phyloP scores from a whole-genome alignment of 1,140 invertebrate species.

The Drosophila takahashii region DNA sequence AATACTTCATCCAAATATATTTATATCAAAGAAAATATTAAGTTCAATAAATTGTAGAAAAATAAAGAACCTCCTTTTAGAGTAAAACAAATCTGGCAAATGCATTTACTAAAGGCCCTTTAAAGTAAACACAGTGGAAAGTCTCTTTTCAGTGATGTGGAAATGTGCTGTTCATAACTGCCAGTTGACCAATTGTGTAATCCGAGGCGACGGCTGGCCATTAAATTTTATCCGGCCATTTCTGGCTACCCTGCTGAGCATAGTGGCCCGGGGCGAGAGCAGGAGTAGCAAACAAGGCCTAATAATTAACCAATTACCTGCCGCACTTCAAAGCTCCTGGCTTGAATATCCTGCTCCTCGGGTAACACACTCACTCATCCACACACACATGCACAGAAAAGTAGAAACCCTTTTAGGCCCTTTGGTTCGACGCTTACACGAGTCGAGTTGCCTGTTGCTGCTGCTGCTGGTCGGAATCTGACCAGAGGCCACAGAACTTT shows the following conservation, averaged over 20 bases:
- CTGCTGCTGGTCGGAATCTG: slow-evolving; percentile 32
- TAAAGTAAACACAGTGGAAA: slow-evolving; percentile 14
- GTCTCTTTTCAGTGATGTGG: slow-evolving; percentile 34
- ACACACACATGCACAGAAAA: neutral
- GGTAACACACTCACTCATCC: slow-evolving; percentile 21
- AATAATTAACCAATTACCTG: slow-evolving; percentile 66
- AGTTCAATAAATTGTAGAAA: no score
- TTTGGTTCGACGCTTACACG: slow-evolving; percentile 1
- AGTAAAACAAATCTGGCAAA: neutral
- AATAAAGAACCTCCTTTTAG: neutral
- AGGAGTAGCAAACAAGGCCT: slow-evolving; percentile 48
- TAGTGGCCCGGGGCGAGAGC: slow-evolving; percentile 12
- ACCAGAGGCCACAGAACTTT: slow-evolving; percentile 53
- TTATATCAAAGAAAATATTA: no score
- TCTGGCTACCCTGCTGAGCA: slow-evolving; percentile 14
- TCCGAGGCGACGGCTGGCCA: slow-evolving; percentile 9
- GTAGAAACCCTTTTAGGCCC: slow-evolving; percentile 12
- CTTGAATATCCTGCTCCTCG: slow-evolving; percentile 12
- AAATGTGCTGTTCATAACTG: slow-evolving; percentile 51
- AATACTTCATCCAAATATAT: neutral
- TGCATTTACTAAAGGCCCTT: slow-evolving; percentile 2
- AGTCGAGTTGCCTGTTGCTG: slow-evolving; percentile 15
- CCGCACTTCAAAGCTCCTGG: slow-evolving; percentile 56
- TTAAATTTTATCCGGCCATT: slow-evolving; percentile 36
- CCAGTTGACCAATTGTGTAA: slow-evolving; percentile 36